These are phyloP conservation scores for Rhamnusium bicolor DNA, from an alignment of 2,888 invertebrate genomes.

Conservation along the genomic window DNA sequence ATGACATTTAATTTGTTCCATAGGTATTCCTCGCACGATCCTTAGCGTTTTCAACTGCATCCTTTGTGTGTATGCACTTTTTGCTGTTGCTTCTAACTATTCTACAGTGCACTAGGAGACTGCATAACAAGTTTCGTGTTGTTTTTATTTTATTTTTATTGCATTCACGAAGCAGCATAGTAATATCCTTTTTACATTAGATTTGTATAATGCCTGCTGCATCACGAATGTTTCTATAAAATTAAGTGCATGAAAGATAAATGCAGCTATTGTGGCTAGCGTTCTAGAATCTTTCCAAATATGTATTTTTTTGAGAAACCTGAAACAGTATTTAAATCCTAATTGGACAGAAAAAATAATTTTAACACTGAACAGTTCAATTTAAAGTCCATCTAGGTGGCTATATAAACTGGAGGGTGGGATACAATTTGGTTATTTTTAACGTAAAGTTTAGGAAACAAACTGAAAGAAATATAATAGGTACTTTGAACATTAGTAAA, in stretches of 20 bases:
- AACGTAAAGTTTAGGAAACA: too few relatives aligned
- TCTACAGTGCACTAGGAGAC: constrained; percentile 11
- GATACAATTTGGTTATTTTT: too few relatives aligned
- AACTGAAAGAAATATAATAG: too few relatives aligned
- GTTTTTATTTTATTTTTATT: constrained; percentile 13
- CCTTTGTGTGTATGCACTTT: constrained; percentile 35
- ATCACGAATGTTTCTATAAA: neutral
- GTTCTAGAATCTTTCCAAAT: too few relatives aligned
- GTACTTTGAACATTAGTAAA: too few relatives aligned
- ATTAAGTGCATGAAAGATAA: neutral
- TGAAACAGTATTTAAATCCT: too few relatives aligned
- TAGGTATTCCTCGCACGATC: constrained; percentile 50
- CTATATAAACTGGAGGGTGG: too few relatives aligned
- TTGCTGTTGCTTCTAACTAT: constrained; percentile 14
- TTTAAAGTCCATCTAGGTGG: too few relatives aligned
- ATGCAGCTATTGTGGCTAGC: neutral
- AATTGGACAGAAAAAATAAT: too few relatives aligned
- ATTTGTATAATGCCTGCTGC: constrained; percentile 14
- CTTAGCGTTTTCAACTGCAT: constrained; percentile 25
- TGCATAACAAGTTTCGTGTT: constrained; percentile 25
- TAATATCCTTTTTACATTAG: constrained; percentile 9
- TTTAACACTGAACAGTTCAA: too few relatives aligned
- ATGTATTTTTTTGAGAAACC: neutral
- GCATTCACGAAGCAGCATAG: constrained; percentile 11
- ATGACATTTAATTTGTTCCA: constrained; percentile 57